Conservation (phyloP, 2,113 vertebrate genomes). For the Leptodactylus fuscus region DNA sequence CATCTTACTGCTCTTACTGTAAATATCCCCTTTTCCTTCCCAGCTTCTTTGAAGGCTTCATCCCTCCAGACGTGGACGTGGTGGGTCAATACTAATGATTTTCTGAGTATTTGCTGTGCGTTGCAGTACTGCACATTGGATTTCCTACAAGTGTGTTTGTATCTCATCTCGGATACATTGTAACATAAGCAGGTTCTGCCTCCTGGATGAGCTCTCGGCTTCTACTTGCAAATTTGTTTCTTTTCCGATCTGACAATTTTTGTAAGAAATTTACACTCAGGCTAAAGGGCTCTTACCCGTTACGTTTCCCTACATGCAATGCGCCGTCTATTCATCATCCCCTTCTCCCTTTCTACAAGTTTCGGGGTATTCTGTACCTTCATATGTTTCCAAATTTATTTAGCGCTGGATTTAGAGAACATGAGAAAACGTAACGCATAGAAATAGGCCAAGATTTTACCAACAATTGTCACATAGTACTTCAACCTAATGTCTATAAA, state of each 20-base stretch:
- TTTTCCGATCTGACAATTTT: neutral
- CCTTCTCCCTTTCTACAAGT: too few species aligned
- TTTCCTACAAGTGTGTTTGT: neutral
- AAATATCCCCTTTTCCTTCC: neutral
- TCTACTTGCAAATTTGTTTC: neutral
- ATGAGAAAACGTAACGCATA: too few species aligned
- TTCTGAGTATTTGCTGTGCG: neutral
- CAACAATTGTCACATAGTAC: too few species aligned
- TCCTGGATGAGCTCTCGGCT: neutral
- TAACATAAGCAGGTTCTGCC: neutral
- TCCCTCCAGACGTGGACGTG: neutral
- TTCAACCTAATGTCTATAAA: too few species aligned
- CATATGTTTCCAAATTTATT: neutral
- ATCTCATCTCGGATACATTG: neutral
- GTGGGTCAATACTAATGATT: neutral
- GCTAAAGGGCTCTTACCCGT: neutral
- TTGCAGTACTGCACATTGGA: conserved; percentile 2
- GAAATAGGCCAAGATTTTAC: too few species aligned
- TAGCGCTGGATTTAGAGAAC: too few species aligned
- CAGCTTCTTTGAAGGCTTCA: neutral
- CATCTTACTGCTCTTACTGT: neutral
- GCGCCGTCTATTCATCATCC: too few species aligned
- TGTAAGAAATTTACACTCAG: neutral
- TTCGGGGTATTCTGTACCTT: too few species aligned
- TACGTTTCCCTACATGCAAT: too few species aligned